These are phyloP conservation scores for Gonatopus flavifemur DNA, from an alignment of 1,140 invertebrate genomes.

Conservation along the genomic window DNA sequence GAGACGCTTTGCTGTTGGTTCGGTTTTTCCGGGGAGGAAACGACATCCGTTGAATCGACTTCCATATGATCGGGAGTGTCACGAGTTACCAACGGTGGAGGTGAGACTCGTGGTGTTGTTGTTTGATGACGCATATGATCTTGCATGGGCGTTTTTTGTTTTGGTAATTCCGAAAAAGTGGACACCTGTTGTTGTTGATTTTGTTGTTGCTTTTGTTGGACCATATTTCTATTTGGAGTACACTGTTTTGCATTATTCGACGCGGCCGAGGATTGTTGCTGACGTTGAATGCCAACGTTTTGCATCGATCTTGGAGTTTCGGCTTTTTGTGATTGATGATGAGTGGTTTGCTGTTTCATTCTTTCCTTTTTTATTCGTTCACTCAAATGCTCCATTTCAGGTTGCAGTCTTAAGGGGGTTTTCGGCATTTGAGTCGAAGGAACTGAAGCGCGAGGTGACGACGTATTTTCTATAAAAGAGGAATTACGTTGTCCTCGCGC, in stretches of 20 bases:
- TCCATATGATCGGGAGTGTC: slow-evolving; percentile 26
- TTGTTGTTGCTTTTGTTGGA: slow-evolving; percentile 45
- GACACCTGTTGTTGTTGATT: slow-evolving; percentile 39
- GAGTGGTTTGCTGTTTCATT: slow-evolving; percentile 25
- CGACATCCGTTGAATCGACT: slow-evolving; percentile 22
- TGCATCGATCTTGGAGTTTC: slow-evolving; percentile 15
- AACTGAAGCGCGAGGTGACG: slow-evolving; percentile 16
- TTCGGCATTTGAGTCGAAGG: slow-evolving; percentile 19
- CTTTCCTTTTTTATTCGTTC: slow-evolving; percentile 43
- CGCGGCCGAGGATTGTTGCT: slow-evolving; percentile 13
- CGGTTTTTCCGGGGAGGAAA: slow-evolving; percentile 14
- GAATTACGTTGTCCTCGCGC: slow-evolving; percentile 8
- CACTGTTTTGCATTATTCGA: slow-evolving; percentile 3
- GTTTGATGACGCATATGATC: slow-evolving; percentile 17
- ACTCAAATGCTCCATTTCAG: slow-evolving; percentile 40
- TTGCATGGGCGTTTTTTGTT: slow-evolving; percentile 18
- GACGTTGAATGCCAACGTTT: slow-evolving; percentile 15
- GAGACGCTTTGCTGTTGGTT: slow-evolving; percentile 22
- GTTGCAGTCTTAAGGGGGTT: slow-evolving; percentile 15
- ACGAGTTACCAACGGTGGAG: slow-evolving; percentile 15
- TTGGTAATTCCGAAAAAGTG: slow-evolving; percentile 38
- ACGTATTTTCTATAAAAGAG: slow-evolving; percentile 7
- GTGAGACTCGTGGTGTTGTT: slow-evolving; percentile 36
- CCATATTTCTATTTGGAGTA: slow-evolving; percentile 12
- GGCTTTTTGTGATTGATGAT: slow-evolving; percentile 13